Evolutionary conservation across 2,113 vertebrate genomes (phyloP).

Genomic region (Mustela lutreola): DNA sequence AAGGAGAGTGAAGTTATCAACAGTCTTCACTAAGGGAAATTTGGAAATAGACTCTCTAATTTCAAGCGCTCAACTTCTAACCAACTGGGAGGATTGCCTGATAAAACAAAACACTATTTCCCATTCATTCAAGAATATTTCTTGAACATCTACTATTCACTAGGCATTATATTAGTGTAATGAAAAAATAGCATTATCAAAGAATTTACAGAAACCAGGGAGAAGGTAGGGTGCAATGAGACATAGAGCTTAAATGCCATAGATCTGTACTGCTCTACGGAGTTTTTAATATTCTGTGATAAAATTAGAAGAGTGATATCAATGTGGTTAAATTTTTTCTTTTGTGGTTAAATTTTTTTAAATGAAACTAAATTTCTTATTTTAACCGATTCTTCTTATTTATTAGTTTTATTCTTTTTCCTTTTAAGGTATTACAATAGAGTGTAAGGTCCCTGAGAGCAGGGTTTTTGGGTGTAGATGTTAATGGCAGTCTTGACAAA

Average conservation of each 20-base stretch:
- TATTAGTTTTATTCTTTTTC: not conserved
- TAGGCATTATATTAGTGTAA: not conserved
- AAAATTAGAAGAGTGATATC: slow-evolving; percentile 49
- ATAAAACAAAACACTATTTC: slow-evolving; percentile 44
- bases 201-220: not conserved
- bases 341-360: not conserved
- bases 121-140: not conserved
- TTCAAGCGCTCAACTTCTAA: slow-evolving; percentile 5
- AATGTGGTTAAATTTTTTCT: not conserved
- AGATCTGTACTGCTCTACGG: not conserved
- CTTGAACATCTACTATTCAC: not conserved
- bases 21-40: not conserved
- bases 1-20: slow-evolving; percentile 8
- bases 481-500: not conserved
- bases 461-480: not conserved
- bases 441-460: not conserved
- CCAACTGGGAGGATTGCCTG: not conserved
- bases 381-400: not conserved
- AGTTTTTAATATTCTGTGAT: not conserved
- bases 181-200: not conserved
- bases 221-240: not conserved
- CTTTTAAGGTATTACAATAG: not conserved
- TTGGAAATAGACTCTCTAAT: not conserved
- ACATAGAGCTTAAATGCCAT: not conserved
- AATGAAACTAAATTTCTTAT: not conserved